These are phyloP conservation scores for Syrmaticus mikado DNA, from an alignment of 2,113 vertebrate species.

Conservation along the genomic window DNA sequence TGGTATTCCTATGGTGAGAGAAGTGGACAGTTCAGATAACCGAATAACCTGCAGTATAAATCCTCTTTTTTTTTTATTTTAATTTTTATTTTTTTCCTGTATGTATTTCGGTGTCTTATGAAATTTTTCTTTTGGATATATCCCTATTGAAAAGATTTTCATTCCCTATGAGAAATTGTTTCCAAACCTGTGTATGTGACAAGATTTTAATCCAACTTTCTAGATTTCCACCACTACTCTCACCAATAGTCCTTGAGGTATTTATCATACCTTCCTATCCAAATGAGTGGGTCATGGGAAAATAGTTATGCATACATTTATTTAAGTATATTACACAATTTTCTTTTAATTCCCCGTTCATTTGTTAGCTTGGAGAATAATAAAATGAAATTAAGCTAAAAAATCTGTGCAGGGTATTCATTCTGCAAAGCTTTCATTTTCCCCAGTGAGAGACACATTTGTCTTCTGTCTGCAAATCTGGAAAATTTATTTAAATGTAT, in stretches of 20 bases:
- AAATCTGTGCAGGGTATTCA: not conserved
- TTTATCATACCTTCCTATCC: slow-evolving; percentile 2
- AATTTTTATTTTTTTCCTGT: not conserved
- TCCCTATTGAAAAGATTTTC: not conserved
- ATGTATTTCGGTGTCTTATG: not conserved
- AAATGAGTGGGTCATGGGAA: not conserved
- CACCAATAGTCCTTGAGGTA: not conserved
- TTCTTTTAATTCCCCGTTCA: slow-evolving; percentile 8
- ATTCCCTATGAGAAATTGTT: not conserved
- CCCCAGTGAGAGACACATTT: slow-evolving; percentile 46
- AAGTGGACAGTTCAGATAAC: not conserved
- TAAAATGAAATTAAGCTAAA: slow-evolving; percentile 23
- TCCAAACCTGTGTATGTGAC: not conserved
- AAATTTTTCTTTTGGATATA: not conserved
- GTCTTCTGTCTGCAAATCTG: slow-evolving; percentile 56
- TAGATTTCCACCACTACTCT: not conserved
- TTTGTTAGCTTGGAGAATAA: slow-evolving; percentile 25
- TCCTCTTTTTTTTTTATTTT: not conserved
- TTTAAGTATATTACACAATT: slow-evolving; percentile 24
- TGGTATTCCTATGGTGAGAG: not conserved
- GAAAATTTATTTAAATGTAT: slow-evolving; percentile 70
- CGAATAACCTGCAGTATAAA: not conserved
- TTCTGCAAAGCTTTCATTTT: slow-evolving; percentile 53
- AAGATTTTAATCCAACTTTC: not conserved
- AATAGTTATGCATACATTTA: slow-evolving; percentile 33